These are phyloP conservation scores for Drosophila emarginata DNA, from an alignment of 2,888 invertebrate species.

Conservation along the genomic window DNA sequence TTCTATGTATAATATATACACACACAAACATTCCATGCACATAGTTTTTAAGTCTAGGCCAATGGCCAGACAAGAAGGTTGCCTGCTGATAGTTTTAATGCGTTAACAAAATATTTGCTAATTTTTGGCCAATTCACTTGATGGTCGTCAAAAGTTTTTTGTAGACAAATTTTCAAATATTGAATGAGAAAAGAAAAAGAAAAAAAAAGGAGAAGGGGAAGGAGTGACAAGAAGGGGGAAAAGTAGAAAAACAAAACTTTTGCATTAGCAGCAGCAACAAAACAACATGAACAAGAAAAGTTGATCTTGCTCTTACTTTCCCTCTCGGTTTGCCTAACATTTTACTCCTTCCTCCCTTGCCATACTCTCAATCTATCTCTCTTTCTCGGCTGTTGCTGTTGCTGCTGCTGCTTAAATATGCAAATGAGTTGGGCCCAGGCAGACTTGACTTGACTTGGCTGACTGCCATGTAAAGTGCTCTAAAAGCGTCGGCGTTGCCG, in stretches of 20 bases:
- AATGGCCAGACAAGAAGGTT: conserved; percentile 3
- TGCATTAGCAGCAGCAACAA: conserved; percentile 52
- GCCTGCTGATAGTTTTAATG: conserved; percentile 26
- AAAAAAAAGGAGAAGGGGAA: neutral
- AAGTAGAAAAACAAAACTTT: conserved; percentile 53
- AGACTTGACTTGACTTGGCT: conserved; percentile 31
- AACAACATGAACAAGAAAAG: conserved; percentile 12
- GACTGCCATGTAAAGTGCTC: conserved; percentile 36
- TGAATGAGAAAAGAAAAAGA: neutral
- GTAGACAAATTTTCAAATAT: conserved; percentile 45
- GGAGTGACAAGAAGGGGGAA: neutral
- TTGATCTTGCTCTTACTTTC: conserved; percentile 8
- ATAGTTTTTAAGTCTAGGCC: conserved; percentile 19
- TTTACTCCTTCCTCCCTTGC: neutral
- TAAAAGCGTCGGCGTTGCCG: conserved; percentile 25
- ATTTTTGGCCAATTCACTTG: conserved; percentile 40
- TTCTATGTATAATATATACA: neutral
- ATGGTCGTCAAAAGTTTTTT: conserved; percentile 31
- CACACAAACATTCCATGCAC: neutral
- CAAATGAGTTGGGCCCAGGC: conserved; percentile 56
- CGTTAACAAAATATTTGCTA: conserved; percentile 44
- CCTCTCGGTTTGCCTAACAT: neutral
- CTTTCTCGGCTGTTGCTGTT: no score
- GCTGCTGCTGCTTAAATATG: conserved; percentile 59
- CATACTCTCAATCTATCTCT: neutral